Base-by-base conservation (phyloP, 2,113 vertebrate genomes). In the Microcebus jonahi region DNA sequence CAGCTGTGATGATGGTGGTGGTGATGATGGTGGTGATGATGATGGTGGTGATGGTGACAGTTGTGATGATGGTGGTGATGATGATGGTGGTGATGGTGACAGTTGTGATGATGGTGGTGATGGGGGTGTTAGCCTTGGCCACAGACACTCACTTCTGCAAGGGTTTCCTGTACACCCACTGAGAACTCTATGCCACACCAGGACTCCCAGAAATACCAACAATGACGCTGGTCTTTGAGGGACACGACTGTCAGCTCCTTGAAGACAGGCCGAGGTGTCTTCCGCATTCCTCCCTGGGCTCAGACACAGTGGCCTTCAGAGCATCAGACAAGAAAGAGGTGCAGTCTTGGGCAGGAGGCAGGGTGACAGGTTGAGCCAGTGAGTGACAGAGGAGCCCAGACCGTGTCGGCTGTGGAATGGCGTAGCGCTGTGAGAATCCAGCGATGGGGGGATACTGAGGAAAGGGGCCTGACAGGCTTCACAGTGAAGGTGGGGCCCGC, bases 21-120 rank as follows among this genome's bases (percentile, higher is more conserved):
- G 1, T 36, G 53, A 0, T 39, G 79, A 11, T 42, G 57, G 2
- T 61, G 53, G 0, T 15, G 55, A 1, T 36, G 53, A 0, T 39
- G 79, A 1, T 25, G 76, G 0, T 34, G 34, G 0, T n/a, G 87
- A 1, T 18, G 71, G 0, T 48, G 70, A 2, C 55, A 14, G 5
- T 36, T 13, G 34, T 7, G 34, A 9, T 86, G 34, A 4, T 18
- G 45, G 2, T 18, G 31, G 0, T 48, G 59, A 2, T 83, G 59
- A 1, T 12, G 29, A 15, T 63, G 15, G 7, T 63, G 57, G 2
- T 20, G 27, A 15, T 53, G 2, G 15, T 67, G 21, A 4, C 36
- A 8, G 0, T 70, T 34, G 1, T 50, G 45, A 2, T 68, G 45
- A 1, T 80, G 18, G 23, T 27, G n/a, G 34, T 57, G 25, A 25